These are phyloP conservation scores for Mormyrus lacerda DNA, from an alignment of 2,113 vertebrate species.

Conservation along the genomic window DNA sequence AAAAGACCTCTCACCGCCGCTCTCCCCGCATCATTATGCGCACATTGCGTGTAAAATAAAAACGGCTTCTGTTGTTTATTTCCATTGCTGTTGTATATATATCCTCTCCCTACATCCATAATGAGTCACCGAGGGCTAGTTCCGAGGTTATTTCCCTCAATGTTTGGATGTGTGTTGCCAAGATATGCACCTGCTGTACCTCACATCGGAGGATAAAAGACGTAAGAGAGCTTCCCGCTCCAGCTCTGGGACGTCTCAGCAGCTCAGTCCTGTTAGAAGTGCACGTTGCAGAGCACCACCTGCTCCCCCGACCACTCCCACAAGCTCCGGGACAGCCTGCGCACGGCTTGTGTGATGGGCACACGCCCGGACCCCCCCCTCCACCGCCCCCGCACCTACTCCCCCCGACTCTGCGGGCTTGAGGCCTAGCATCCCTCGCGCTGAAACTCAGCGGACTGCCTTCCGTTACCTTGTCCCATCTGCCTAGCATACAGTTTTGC, in stretches of 20 bases:
- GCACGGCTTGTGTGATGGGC: not conserved
- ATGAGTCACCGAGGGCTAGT: conserved; percentile 2
- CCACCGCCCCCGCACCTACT: not conserved
- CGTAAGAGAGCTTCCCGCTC: conserved; percentile 12
- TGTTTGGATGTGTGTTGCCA: not conserved
- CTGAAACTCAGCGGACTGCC: not conserved
- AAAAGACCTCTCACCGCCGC: not conserved
- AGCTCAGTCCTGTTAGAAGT: not conserved
- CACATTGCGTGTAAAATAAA: not conserved
- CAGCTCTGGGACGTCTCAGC: conserved; percentile 20
- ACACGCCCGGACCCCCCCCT: not conserved
- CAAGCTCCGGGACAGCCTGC: not conserved
- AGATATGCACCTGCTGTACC: not conserved
- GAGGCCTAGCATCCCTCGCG: not conserved
- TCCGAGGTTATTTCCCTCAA: not conserved
- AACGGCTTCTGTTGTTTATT: not conserved
- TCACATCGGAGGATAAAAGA: not conserved
- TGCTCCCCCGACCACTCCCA: conserved; percentile 18
- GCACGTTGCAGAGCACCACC: conserved; percentile 16
- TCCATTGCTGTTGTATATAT: conserved; percentile 3
- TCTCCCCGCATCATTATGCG: not conserved
- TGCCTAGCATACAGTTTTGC: not conserved
- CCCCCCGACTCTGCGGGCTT: not conserved
- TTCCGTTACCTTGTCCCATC: not conserved
- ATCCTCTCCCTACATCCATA: not conserved